Evolutionary conservation across 2,113 vertebrate species (phyloP), one percentile per base, ranked within the genome.

Genomic region (Anhinga anhinga): DNA sequence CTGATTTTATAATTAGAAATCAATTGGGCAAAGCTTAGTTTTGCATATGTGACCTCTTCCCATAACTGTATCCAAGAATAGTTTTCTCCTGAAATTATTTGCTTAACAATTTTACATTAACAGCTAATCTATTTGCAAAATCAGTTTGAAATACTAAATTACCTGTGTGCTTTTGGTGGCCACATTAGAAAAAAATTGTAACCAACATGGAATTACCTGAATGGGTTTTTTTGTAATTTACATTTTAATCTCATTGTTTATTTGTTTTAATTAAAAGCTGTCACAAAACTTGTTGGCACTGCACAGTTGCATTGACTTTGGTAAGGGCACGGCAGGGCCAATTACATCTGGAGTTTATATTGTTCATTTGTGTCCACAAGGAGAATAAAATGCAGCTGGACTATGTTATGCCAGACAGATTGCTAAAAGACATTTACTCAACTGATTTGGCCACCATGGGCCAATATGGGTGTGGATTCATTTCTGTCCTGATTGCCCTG

Each of bases 1-100:
- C 86, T 88, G 95, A 87, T 97, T 97, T 93, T 98, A 84, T 98
- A 98, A 97, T 98, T 98, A 97, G 98, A 97, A 98, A 96, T 98
- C 97, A 98, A 98, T 98, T 97, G 97, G 91, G 95, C 97, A 97
- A 97, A 97, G 95, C 97, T 86, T 95, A 97, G 95, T 98, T 98
- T 97, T 97, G 97, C 92, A 83, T 97, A 94, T 96, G 71, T 69
- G 92, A 95, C 91, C 95, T 95, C 93, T 93, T 97, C 82, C 47
- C 30, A 44, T 81, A 63, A 90, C 91, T 95, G 56, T 67, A 47
- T 97, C 79, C 65, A 76, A 92, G 90, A 93, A 96, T 91, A 88
- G 80, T 59, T 97, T 94, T 97, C 42, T 97, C 81, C 77, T 91
- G 65, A 94, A 97, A 97, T 95, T 21, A 90, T 95, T 95, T 97